Evolutionary conservation across 1,140 invertebrate species (phyloP), one percentile per base, ranked within the genome.

Genomic region (Diprion similis): DNA sequence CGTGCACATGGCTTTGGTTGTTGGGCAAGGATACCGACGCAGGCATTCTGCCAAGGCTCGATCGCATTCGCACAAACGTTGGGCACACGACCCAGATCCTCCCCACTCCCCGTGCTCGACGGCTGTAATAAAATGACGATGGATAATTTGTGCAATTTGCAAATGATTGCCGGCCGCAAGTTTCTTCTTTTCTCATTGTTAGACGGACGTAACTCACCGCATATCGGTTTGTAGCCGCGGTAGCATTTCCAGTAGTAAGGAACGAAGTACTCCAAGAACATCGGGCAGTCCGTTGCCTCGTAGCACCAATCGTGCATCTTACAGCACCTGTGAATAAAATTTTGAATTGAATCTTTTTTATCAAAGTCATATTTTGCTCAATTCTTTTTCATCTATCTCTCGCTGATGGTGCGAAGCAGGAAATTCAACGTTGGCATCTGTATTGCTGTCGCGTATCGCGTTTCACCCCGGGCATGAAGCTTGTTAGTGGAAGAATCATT

Each of bases 181-280:
- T 45, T 67, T 45, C 18, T 45, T 68, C 47, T n/a, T 24, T 67
- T 72, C 15, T 72, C 15, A 17, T 72, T 4, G 24, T 37, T n/a
- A n/a, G n/a, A n/a, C 10, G 3, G 37, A 37, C 13, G 10, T 73
- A n/a, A 88, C 87, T 88, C 88, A 94, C 93, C 90, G 84, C 96
- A 97, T 15, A 95, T 88, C 0, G 95, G 95, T 78, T 92, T 89
- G 24, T 84, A 83, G 13, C 93, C 92, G 24, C 89, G 89, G 82
- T 93, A 94, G 84, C 96, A 97, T 80, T 92, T 93, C 95, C 95
- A 97, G 71, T 94, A 92, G 83, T 97, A 97, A 2, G 95, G 95
- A 73, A 96, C 91, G 81, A 97, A 94, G 87, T 97, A 97, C 74
- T 95, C 93, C 11, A 95, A 89, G 80, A 93, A 93, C 83, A 93